phyloP scores from a whole-genome alignment of 2,888 invertebrate species.

The Pristionchus maxplancki region DNA sequence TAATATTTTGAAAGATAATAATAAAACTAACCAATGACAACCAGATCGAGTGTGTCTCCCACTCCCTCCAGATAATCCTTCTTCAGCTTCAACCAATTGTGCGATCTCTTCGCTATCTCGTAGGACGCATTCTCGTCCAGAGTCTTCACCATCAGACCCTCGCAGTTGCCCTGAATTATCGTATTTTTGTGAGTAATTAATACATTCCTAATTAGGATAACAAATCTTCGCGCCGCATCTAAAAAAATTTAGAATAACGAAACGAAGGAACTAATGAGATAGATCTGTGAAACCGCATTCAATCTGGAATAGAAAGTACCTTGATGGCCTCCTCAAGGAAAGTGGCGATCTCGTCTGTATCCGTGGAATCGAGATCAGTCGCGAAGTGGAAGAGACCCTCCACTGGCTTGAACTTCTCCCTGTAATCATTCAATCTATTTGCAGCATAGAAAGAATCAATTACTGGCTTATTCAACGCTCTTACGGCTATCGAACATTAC shows the following conservation, averaged over 20 bases:
- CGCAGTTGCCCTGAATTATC: slow-evolving; percentile 87
- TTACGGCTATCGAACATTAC: too few species aligned
- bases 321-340: slow-evolving; percentile 95
- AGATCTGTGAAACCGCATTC: too few species aligned
- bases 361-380: slow-evolving; percentile 86
- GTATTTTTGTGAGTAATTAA: too few species aligned
- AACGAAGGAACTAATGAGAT: too few species aligned
- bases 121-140: slow-evolving; percentile 91
- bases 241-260: too few species aligned
- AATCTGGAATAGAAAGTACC: too few species aligned
- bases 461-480: too few species aligned
- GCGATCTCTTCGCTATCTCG: slow-evolving; percentile 95
- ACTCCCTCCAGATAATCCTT: slow-evolving; percentile 96
- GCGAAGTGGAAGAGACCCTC: slow-evolving; percentile 92
- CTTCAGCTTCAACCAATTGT: slow-evolving; percentile 89
- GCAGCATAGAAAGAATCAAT: too few species aligned
- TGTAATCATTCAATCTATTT: too few species aligned
- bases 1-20: too few species aligned
- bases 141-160: slow-evolving; percentile 98
- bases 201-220: too few species aligned
- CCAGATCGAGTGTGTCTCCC: slow-evolving; percentile 95
- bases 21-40: slow-evolving; percentile 90
- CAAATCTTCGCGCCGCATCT: too few species aligned
- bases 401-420: slow-evolving; percentile 70
- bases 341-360: slow-evolving; percentile 92